phyloP scores from a whole-genome alignment of 2,888 invertebrate species.

The Thyatira batis region DNA sequence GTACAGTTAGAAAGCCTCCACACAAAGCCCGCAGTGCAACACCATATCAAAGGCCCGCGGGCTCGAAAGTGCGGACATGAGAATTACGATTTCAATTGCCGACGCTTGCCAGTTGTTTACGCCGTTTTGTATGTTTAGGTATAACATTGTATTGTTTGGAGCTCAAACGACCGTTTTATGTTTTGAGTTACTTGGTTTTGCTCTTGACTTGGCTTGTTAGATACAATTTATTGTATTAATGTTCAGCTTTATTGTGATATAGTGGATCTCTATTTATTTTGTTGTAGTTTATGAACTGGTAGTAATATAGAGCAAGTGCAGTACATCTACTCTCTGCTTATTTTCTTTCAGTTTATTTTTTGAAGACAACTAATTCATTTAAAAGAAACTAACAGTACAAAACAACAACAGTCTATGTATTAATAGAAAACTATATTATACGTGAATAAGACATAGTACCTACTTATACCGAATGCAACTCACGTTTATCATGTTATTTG shows the following conservation, averaged over 20 bases:
- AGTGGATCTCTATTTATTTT: too few species aligned
- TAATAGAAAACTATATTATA: not conserved
- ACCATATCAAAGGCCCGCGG: constrained; percentile 34
- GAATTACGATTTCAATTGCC: constrained; percentile 54
- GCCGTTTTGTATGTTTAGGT: constrained; percentile 6
- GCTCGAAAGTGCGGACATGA: constrained; percentile 53
- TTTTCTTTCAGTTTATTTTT: too few species aligned
- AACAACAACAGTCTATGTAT: not conserved
- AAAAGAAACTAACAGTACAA: too few species aligned
- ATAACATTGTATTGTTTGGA: not conserved
- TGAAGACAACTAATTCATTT: too few species aligned
- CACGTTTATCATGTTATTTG: not conserved
- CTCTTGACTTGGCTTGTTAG: not conserved
- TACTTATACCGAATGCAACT: not conserved
- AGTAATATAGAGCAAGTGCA: too few species aligned
- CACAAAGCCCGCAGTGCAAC: constrained; percentile 10
- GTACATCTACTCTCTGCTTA: too few species aligned
- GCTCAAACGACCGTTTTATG: not conserved
- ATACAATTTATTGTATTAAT: not conserved
- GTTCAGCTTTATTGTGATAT: not conserved
- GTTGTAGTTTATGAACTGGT: too few species aligned
- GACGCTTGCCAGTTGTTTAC: constrained; percentile 23
- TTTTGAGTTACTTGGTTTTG: not conserved
- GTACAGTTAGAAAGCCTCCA: constrained; percentile 20
- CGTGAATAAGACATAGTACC: not conserved